These are phyloP conservation scores for Himalopsyche tibetana DNA, from an alignment of 2,888 invertebrate species.

Conservation along the genomic window DNA sequence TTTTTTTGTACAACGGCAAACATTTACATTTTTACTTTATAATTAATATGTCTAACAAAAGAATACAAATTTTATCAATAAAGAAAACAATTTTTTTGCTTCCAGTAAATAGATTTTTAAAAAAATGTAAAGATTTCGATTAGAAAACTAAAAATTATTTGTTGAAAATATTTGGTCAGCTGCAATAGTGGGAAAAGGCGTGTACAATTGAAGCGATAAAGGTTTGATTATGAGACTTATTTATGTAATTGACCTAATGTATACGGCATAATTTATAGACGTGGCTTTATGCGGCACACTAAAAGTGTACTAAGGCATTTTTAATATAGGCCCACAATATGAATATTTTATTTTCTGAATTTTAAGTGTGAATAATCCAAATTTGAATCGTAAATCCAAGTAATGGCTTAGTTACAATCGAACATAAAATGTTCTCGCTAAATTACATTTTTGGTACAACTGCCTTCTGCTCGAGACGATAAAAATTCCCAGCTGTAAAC, in stretches of 20 bases:
- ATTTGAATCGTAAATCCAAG: conserved; percentile 51
- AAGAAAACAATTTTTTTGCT: no score
- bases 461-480: conserved; percentile 18
- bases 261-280: not conserved
- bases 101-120: no score
- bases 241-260: conserved; percentile 7
- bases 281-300: not conserved
- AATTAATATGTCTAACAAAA: no score
- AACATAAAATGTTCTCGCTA: conserved; percentile 51
- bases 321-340: conserved; percentile 31
- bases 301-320: conserved; percentile 34
- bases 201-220: not conserved
- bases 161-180: no score
- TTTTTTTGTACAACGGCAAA: no score
- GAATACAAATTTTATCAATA: no score
- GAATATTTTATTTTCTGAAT: conserved; percentile 34
- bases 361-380: conserved; percentile 48
- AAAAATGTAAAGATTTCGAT: no score
- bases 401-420: conserved; percentile 54
- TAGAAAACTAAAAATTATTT: no score
- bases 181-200: no score
- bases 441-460: conserved; percentile 48
- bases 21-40: no score
- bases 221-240: not conserved
- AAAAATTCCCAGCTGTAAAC: conserved; percentile 30